phyloP scores from a whole-genome alignment of 2,113 vertebrate genomes.

The Platycercus adscitus region DNA sequence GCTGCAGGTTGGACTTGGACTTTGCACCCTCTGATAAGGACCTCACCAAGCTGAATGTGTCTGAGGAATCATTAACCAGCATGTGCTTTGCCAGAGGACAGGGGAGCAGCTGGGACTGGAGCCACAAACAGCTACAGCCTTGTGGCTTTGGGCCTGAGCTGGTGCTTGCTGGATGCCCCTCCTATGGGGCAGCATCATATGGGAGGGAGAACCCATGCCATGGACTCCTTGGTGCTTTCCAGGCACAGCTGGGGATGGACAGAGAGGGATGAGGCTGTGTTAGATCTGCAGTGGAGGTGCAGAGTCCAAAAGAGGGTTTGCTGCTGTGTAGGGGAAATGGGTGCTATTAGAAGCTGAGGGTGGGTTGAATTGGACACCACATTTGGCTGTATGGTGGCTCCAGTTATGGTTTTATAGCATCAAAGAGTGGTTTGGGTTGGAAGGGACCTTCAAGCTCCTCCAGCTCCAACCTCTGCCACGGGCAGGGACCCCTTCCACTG shows the following conservation, averaged over 20 bases:
- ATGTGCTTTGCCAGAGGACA: conserved; percentile 19
- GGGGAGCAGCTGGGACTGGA: conserved; percentile 33
- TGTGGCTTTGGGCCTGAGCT: not conserved
- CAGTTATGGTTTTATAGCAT: not conserved
- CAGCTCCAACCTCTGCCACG: not conserved
- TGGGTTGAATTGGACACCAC: rapidly evolving
- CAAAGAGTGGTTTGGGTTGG: not conserved
- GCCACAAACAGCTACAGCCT: not conserved
- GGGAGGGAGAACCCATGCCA: rapidly evolving
- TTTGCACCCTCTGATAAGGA: conserved; percentile 79
- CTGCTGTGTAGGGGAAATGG: not conserved
- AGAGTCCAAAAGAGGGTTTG: not conserved
- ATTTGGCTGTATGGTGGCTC: rapidly evolving
- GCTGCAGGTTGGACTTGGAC: conserved; percentile 67
- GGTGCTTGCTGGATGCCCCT: not conserved
- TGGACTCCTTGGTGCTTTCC: not conserved
- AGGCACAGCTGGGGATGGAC: not conserved
- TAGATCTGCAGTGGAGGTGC: not conserved
- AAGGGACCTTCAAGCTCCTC: not conserved
- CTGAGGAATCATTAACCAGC: conserved; percentile 78
- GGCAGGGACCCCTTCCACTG: not conserved
- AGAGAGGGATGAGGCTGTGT: not conserved
- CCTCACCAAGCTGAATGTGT: conserved; percentile 45
- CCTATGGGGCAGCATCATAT: not conserved
- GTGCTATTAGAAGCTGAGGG: not conserved